These are phyloP conservation scores for Thereva nobilitata DNA, from an alignment of 2,888 invertebrate genomes.

Conservation along the genomic window DNA sequence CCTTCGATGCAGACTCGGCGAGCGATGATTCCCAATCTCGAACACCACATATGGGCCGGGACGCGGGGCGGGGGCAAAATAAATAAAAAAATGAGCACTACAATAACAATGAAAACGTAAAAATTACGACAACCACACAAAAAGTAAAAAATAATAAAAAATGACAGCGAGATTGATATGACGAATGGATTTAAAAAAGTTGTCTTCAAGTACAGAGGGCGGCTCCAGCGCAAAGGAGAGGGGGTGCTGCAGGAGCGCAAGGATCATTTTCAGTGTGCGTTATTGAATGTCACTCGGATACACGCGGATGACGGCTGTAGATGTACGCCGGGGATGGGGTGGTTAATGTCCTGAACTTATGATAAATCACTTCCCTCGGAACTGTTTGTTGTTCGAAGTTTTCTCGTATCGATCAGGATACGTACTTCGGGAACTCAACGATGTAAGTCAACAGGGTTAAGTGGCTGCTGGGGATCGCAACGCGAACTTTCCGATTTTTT, in stretches of 20 bases:
- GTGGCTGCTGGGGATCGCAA: constrained; percentile 3
- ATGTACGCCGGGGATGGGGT: constrained; percentile 7
- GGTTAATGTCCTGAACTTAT: constrained; percentile 26
- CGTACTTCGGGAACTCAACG: constrained; percentile 16
- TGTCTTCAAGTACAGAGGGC: constrained; percentile 24
- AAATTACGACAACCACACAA: constrained; percentile 23
- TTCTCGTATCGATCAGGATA: constrained; percentile 23
- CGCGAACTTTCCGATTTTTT: too few relatives aligned
- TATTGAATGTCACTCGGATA: constrained; percentile 30
- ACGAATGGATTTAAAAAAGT: constrained; percentile 9
- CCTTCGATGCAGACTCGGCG: constrained; percentile 9
- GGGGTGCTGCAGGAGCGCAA: background rate
- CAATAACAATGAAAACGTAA: constrained; percentile 33
- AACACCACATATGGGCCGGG: background rate
- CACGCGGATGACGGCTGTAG: constrained; percentile 11
- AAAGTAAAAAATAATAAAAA: constrained; percentile 10
- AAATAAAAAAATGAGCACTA: constrained; percentile 23
- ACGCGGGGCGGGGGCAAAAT: background rate
- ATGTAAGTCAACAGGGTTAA: constrained; percentile 33
- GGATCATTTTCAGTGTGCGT: constrained; percentile 30
- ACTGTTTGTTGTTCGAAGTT: constrained; percentile 26
- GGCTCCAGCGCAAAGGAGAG: background rate
- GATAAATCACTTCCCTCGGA: constrained; percentile 18
- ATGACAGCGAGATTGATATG: constrained; percentile 27
- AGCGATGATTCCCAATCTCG: background rate